phyloP scores from a whole-genome alignment of 2,888 invertebrate species.

The Pachymerium ferrugineum region DNA sequence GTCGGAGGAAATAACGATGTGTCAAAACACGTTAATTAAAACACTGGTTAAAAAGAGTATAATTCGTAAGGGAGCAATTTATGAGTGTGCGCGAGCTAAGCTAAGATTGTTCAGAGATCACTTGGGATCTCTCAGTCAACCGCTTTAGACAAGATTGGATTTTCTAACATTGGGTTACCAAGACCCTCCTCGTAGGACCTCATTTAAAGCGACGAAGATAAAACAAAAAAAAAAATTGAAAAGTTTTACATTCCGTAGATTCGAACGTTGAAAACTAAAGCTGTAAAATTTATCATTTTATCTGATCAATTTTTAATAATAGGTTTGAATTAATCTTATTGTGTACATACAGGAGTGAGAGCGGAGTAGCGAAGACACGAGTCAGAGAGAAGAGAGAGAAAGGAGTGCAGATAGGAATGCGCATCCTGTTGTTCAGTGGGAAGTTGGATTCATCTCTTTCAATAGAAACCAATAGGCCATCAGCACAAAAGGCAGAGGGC shows the following conservation, averaged over 20 bases:
- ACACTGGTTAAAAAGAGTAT: not conserved
- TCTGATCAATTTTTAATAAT: too few species aligned
- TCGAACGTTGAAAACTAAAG: too few species aligned
- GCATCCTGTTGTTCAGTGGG: not conserved
- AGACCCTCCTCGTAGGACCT: not conserved
- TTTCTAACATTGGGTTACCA: not conserved
- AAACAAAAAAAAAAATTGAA: too few species aligned
- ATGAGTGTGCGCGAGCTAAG: not conserved
- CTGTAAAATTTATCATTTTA: too few species aligned
- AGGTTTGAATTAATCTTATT: too few species aligned
- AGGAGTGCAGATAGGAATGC: not conserved
- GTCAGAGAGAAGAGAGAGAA: not conserved
- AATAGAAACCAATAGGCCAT: not conserved
- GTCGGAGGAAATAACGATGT: too few species aligned
- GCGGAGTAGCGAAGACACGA: not conserved
- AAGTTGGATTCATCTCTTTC: constrained; percentile 20
- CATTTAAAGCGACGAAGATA: too few species aligned
- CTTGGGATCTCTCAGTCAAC: not conserved
- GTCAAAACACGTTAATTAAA: not conserved
- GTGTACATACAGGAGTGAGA: too few species aligned
- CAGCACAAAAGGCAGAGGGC: not conserved
- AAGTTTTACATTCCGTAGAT: too few species aligned
- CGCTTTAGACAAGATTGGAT: not conserved
- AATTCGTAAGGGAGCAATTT: not conserved
- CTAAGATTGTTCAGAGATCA: not conserved